Conservation (phyloP, 2,888 invertebrate species). For the Rhamphomyia laevipes region DNA sequence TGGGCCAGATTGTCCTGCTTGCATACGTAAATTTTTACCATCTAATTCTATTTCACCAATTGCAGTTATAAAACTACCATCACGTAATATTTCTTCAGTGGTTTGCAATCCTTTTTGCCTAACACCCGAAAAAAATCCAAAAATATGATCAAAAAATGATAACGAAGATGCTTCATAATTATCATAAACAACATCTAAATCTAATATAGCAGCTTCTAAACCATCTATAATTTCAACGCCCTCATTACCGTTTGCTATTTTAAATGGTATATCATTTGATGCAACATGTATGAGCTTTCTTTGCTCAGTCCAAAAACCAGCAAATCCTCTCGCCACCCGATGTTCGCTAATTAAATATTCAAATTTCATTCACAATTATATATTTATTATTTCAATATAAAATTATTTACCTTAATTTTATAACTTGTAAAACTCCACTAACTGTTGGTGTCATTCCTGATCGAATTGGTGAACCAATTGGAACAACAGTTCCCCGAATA, state of each 20-base stretch:
- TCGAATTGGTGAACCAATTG: slow-evolving; percentile 60
- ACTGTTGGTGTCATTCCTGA: slow-evolving; percentile 62
- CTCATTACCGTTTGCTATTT: slow-evolving; percentile 47
- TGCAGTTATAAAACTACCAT: slow-evolving; percentile 66
- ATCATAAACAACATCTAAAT: slow-evolving; percentile 69
- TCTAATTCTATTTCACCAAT: slow-evolving; percentile 68
- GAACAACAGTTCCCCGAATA: slow-evolving; percentile 61
- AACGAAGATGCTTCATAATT: slow-evolving; percentile 68
- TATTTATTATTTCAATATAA: background rate
- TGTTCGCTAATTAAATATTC: slow-evolving; percentile 50
- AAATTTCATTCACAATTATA: background rate
- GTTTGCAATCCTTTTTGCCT: slow-evolving; percentile 74
- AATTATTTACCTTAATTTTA: slow-evolving; percentile 44
- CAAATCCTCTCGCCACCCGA: slow-evolving; percentile 66
- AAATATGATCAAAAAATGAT: slow-evolving; percentile 65
- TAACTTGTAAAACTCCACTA: slow-evolving; percentile 66
- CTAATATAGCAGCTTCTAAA: slow-evolving; percentile 54
- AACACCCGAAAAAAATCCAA: slow-evolving; percentile 77
- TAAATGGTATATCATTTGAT: slow-evolving; percentile 70
- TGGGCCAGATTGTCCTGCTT: slow-evolving; percentile 60
- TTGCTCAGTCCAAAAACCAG: slow-evolving; percentile 81
- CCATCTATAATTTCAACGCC: slow-evolving; percentile 67
- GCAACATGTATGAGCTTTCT: slow-evolving; percentile 67
- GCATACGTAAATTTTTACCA: slow-evolving; percentile 52
- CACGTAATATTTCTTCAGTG: slow-evolving; percentile 75